phyloP scores from a whole-genome alignment of 2,797 vertebrate species.

The Alcedo quadribrachys region DNA sequence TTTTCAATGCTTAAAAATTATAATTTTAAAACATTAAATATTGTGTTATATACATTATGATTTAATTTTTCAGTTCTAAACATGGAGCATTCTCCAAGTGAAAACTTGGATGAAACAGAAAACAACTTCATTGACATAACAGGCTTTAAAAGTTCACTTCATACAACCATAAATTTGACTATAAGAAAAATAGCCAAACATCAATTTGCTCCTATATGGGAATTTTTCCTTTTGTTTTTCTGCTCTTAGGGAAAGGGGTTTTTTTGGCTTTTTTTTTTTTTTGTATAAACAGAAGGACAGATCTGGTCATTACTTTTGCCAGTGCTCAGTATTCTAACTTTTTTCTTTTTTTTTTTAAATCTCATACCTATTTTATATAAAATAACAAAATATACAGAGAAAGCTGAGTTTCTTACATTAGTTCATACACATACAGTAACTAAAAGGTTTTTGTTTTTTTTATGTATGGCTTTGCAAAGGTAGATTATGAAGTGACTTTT shows the following conservation, averaged over 20 bases:
- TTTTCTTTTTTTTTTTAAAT: conserved; percentile 6
- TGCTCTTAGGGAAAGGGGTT: background rate
- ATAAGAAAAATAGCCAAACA: conserved; percentile 78
- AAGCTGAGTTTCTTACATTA: conserved; percentile 87
- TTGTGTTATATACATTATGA: conserved; percentile 80
- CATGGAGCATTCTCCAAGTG: conserved; percentile 72
- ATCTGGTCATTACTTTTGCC: conserved; percentile 70
- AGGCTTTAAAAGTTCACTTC: conserved; percentile 75
- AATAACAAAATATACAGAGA: conserved; percentile 96
- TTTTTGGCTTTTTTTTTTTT: conserved; percentile 63
- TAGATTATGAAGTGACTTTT: conserved; percentile 87
- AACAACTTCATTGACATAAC: conserved; percentile 73
- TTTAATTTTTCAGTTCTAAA: conserved; percentile 74
- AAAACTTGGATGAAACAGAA: conserved; percentile 69
- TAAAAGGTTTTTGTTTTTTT: conserved; percentile 77
- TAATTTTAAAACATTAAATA: conserved; percentile 86
- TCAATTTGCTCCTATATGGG: conserved; percentile 70
- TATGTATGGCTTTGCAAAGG: conserved; percentile 98
- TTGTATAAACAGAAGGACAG: conserved; percentile 72
- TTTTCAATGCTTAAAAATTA: conserved; percentile 85
- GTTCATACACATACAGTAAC: conserved; percentile 86
- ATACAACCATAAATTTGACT: conserved; percentile 75
- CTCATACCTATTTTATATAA: conserved; percentile 86
- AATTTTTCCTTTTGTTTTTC: conserved; percentile 65
- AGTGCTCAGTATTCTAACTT: conserved; percentile 77